These are phyloP conservation scores for Drosophila flavopinicola DNA, from an alignment of 2,888 invertebrate species.

Conservation along the genomic window DNA sequence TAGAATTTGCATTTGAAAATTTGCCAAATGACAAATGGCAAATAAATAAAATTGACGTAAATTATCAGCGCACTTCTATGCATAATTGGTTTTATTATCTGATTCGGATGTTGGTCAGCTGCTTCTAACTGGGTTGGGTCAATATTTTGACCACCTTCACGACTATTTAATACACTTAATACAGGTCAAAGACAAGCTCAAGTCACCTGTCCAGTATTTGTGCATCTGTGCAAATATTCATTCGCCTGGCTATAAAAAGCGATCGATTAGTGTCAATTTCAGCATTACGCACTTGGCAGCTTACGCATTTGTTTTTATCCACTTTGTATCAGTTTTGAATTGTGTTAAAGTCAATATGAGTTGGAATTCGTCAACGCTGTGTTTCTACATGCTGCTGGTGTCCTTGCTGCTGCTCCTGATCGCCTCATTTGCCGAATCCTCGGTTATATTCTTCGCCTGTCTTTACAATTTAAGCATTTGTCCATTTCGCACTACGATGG, in stretches of 20 bases:
- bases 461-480: conserved; percentile 39
- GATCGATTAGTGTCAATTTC: not conserved
- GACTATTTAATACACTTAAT: conserved; percentile 26
- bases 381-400: conserved; percentile 31
- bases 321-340: no score
- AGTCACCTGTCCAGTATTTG: conserved; percentile 7
- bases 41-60: conserved; percentile 34
- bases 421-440: conserved; percentile 39
- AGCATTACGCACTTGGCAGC: conserved; percentile 17
- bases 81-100: conserved; percentile 33
- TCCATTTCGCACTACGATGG: conserved; percentile 52
- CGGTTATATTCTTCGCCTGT: conserved; percentile 46
- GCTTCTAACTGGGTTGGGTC: conserved; percentile 6
- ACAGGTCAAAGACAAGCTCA: conserved; percentile 57
- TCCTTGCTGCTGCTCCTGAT: conserved; percentile 35
- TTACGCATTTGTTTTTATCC: not conserved
- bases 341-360: no score
- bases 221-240: conserved; percentile 48
- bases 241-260: conserved; percentile 21
- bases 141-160: conserved; percentile 30
- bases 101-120: not conserved
- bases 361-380: conserved; percentile 37
- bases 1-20: conserved; percentile 29
- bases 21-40: conserved; percentile 5
- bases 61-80: conserved; percentile 31